A percentile compares a stretch with the other conserved stretches of the same genome.
phyloP scores from a whole-genome alignment of 2,888 invertebrate species.

The Campaea margaritaria region DNA sequence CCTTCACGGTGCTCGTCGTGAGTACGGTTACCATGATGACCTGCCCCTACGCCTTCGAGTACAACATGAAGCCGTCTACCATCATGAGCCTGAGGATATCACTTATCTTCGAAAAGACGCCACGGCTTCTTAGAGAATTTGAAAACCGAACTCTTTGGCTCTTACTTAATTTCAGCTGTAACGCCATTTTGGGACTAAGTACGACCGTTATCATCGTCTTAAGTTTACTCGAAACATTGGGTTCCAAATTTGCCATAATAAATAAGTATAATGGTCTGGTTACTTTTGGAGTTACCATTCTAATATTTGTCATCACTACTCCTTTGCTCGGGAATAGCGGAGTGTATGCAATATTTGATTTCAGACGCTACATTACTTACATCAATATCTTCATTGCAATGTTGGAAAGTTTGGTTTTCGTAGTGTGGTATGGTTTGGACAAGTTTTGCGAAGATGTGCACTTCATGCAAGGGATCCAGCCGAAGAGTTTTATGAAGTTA shows the following conservation, averaged over 20 bases:
- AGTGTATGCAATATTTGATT: constrained; percentile 47
- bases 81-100: constrained; percentile 51
- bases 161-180: constrained; percentile 55
- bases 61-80: constrained; percentile 45
- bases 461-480: constrained; percentile 76
- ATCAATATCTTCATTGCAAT: constrained; percentile 53
- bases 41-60: constrained; percentile 66
- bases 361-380: constrained; percentile 47
- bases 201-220: constrained; percentile 54
- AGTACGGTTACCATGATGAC: constrained; percentile 62
- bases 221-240: constrained; percentile 56
- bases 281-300: constrained; percentile 45
- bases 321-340: constrained; percentile 61
- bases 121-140: constrained; percentile 62
- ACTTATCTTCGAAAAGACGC: constrained; percentile 65
- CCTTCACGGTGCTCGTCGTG: constrained; percentile 52
- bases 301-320: constrained; percentile 58
- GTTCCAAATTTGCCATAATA: constrained; percentile 47
- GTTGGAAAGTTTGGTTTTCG: constrained; percentile 64
- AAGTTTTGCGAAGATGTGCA: constrained; percentile 77
- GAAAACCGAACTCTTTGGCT: constrained; percentile 56
- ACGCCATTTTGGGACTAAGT: constrained; percentile 53
- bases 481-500: constrained; percentile 61
- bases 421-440: constrained; percentile 70
- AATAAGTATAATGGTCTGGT: constrained; percentile 59